A percentile compares a stretch with the other conserved stretches of the same genome.
These are phyloP conservation scores for Carassius auratus DNA, from an alignment of 2,113 vertebrate genomes.

Conservation along the genomic window DNA sequence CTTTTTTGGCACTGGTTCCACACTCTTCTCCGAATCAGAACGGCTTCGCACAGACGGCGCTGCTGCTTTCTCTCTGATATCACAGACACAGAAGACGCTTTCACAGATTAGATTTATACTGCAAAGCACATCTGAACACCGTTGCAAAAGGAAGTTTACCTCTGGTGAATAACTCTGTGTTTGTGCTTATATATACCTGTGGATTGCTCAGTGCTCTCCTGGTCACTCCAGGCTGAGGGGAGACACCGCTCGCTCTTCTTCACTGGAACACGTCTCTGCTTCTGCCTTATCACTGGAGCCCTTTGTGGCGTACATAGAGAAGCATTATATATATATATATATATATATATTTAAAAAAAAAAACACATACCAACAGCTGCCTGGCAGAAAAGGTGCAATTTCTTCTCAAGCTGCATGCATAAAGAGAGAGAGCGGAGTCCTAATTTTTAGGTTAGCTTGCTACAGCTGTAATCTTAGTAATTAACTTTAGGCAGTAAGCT, in stretches of 20 bases:
- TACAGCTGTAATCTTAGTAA: neutral
- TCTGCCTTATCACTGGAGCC: constrained; percentile 92
- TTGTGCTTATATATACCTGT: constrained; percentile 31
- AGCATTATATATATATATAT: too few relatives aligned
- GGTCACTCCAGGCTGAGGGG: constrained; percentile 51
- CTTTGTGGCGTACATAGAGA: constrained; percentile 68
- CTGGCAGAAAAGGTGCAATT: neutral
- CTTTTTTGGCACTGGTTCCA: constrained; percentile 95
- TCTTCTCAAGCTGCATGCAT: constrained; percentile 1
- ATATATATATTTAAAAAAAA: too few relatives aligned
- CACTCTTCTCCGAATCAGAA: constrained; percentile 94
- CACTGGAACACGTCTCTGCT: constrained; percentile 84
- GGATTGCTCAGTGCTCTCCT: constrained; percentile 43
- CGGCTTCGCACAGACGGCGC: constrained; percentile 93
- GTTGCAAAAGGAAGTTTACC: neutral
- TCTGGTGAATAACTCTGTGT: neutral
- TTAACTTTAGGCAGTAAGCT: neutral
- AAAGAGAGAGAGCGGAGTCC: neutral
- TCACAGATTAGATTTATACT: neutral
- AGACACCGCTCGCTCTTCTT: constrained; percentile 52
- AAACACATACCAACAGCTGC: neutral
- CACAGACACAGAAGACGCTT: neutral
- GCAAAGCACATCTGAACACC: neutral
- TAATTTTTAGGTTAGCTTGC: neutral
- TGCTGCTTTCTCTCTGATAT: constrained; percentile 92